These are phyloP conservation scores for Serrognathus titanus DNA, from an alignment of 2,888 invertebrate species.

Conservation along the genomic window DNA sequence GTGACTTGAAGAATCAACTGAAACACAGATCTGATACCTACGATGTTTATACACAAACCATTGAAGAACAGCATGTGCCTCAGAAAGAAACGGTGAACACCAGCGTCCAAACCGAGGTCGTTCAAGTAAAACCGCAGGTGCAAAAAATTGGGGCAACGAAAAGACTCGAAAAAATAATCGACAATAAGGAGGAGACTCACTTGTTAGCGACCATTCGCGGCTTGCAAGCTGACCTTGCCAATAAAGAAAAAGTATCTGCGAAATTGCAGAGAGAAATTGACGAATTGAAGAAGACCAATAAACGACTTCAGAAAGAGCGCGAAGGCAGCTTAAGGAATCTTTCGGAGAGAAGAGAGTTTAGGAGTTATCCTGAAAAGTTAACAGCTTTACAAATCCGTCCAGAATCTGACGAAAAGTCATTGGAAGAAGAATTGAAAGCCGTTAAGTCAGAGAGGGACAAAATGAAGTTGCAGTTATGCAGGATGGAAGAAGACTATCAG, in stretches of 20 bases:
- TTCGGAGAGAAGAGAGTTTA: constrained; percentile 41
- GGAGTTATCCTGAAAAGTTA: constrained; percentile 41
- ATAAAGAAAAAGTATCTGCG: constrained; percentile 69
- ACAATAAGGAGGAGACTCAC: constrained; percentile 70
- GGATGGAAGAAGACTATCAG: constrained; percentile 71
- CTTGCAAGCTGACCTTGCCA: constrained; percentile 68
- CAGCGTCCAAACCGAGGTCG: constrained; percentile 20
- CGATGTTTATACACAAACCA: constrained; percentile 46
- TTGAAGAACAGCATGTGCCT: constrained; percentile 36
- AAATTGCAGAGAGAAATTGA: constrained; percentile 74
- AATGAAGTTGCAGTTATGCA: constrained; percentile 54
- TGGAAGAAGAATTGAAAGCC: constrained; percentile 52
- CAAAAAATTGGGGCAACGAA: constrained; percentile 14
- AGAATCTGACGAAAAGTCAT: constrained; percentile 21
- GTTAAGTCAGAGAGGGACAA: constrained; percentile 59
- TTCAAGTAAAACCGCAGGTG: constrained; percentile 15
- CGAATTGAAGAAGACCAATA: constrained; percentile 71
- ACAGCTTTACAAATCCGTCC: constrained; percentile 25
- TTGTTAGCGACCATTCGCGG: constrained; percentile 76
- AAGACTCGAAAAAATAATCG: constrained; percentile 38
- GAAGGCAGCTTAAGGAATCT: constrained; percentile 57
- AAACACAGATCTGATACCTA: constrained; percentile 47
- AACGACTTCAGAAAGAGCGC: constrained; percentile 71
- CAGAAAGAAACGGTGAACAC: constrained; percentile 39
- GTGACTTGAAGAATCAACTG: constrained; percentile 44